phyloP scores from a whole-genome alignment of 1,140 invertebrate genomes.

The Rhopalosiphum padi region DNA sequence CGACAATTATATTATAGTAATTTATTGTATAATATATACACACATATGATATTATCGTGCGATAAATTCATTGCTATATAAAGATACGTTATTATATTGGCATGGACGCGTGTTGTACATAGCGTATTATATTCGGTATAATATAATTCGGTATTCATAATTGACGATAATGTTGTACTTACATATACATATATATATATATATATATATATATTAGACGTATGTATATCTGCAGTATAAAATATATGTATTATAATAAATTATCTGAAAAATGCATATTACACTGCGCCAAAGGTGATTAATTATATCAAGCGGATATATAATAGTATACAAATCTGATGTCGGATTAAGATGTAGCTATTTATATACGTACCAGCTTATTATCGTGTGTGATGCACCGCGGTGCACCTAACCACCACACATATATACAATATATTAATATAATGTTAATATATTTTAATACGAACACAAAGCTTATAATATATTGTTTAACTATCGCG shows the following conservation, averaged over 20 bases:
- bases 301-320: background rate
- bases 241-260: background rate
- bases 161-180: background rate
- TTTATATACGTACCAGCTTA: background rate
- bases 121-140: background rate
- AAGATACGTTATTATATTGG: background rate
- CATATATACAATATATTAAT: background rate
- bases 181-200: too few species aligned
- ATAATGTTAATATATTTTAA: background rate
- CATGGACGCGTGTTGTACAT: background rate
- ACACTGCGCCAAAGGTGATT: background rate
- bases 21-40: too few species aligned
- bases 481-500: background rate
- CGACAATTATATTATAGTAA: background rate
- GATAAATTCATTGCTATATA: too few species aligned
- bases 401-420: background rate
- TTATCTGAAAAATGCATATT: background rate
- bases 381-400: constrained; percentile 12
- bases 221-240: background rate
- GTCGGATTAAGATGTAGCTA: constrained; percentile 7
- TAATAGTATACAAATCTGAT: background rate
- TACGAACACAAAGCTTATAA: background rate
- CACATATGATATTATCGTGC: too few species aligned
- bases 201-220: background rate
- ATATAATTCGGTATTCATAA: background rate